Conservation (phyloP, 2,888 invertebrate species). For the Diachrysia chrysitis region DNA sequence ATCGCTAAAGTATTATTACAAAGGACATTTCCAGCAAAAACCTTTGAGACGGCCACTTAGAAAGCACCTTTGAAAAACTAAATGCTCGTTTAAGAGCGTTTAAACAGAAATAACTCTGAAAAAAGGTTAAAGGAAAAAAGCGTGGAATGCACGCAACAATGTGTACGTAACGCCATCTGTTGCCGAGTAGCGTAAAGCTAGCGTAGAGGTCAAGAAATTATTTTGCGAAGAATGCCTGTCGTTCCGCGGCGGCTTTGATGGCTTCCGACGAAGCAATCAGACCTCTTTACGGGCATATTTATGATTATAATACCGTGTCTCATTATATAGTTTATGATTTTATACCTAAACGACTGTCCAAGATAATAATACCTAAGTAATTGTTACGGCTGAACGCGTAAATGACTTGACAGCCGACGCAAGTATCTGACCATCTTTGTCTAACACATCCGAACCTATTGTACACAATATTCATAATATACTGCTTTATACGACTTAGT, state of each 20-base stretch:
- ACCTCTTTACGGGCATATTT: conserved; percentile 88
- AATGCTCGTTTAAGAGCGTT: conserved; percentile 86
- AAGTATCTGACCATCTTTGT: conserved; percentile 43
- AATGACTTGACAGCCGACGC: conserved; percentile 67
- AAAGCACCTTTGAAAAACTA: conserved; percentile 87
- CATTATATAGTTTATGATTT: conserved; percentile 88
- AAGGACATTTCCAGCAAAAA: conserved; percentile 81
- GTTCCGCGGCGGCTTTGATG: conserved; percentile 86
- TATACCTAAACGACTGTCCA: conserved; percentile 80
- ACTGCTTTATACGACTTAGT: conserved; percentile 13
- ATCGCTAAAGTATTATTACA: conserved; percentile 83
- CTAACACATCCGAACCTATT: conserved; percentile 31
- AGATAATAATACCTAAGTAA: conserved; percentile 82
- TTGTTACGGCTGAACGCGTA: conserved; percentile 77
- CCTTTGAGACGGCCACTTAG: conserved; percentile 80
- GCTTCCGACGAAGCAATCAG: conserved; percentile 88
- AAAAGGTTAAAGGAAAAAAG: conserved; percentile 77
- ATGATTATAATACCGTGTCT: conserved; percentile 88
- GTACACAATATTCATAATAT: conserved; percentile 31
- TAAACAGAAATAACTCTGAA: conserved; percentile 84
- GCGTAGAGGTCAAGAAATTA: conserved; percentile 82
- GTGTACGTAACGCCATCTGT: conserved; percentile 86
- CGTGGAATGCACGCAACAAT: conserved; percentile 77
- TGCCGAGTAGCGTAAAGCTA: conserved; percentile 79
- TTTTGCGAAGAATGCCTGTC: conserved; percentile 81